Conservation (phyloP, 1,140 invertebrate species). For the Drosophila asahinai region DNA sequence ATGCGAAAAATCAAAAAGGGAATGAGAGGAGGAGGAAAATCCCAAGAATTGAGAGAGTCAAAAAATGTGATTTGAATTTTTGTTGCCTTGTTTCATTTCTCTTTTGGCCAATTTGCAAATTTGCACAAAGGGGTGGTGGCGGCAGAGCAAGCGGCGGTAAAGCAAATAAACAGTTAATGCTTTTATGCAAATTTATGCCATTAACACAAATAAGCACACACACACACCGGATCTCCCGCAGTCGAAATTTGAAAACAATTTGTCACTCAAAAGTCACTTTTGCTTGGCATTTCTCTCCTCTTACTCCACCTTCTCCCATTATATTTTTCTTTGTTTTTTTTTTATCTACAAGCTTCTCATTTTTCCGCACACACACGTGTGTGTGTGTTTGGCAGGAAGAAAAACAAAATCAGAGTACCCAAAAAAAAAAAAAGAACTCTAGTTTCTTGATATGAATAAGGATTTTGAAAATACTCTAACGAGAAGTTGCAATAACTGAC, state of each 20-base stretch:
- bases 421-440: background rate
- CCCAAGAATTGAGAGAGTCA: slow-evolving; percentile 21
- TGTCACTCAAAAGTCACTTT: slow-evolving; percentile 83
- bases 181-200: slow-evolving; percentile 84
- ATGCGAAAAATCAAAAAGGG: slow-evolving; percentile 8
- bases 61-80: slow-evolving; percentile 76
- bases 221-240: slow-evolving; percentile 20
- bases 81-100: slow-evolving; percentile 42
- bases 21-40: background rate
- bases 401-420: slow-evolving; percentile 67
- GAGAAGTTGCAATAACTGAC: background rate
- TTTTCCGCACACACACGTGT: slow-evolving; percentile 23
- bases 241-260: slow-evolving; percentile 82
- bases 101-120: slow-evolving; percentile 81
- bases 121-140: slow-evolving; percentile 56
- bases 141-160: slow-evolving; percentile 46
- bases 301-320: slow-evolving; percentile 8
- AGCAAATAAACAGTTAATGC: slow-evolving; percentile 83
- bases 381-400: slow-evolving; percentile 41
- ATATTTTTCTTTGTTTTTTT: slow-evolving; percentile 18
- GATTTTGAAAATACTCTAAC: background rate
- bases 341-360: slow-evolving; percentile 20
- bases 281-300: slow-evolving; percentile 31
- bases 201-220: slow-evolving; percentile 78
- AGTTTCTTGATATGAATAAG: background rate